Evolutionary conservation across 2,113 vertebrate species (phyloP).

Genomic region (Benitochromis conjunctus): DNA sequence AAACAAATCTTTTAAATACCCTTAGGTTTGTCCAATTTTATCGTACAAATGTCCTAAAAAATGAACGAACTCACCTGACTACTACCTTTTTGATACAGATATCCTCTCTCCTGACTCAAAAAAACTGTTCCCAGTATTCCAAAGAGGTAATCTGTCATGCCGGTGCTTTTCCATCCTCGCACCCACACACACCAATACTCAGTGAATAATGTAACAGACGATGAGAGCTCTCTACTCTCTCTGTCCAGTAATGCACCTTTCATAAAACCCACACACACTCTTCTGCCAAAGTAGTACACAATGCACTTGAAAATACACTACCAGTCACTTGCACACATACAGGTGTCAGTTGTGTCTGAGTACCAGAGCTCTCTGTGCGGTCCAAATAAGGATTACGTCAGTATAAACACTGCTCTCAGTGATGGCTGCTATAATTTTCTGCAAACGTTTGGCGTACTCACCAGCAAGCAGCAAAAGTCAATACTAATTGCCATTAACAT

Average conservation of each 20-base stretch:
- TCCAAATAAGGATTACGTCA: conserved; percentile 24
- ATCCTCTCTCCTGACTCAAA: neutral
- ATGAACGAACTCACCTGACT: neutral
- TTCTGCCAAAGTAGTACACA: conserved; percentile 16
- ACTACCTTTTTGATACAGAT: neutral
- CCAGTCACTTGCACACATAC: neutral
- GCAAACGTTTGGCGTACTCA: conserved; percentile 42
- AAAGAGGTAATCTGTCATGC: conserved; percentile 4
- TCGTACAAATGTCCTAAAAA: neutral
- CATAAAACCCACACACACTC: conserved; percentile 41
- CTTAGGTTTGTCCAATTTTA: neutral
- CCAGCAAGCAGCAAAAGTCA: conserved; percentile 48
- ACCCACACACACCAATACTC: conserved; percentile 16
- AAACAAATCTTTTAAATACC: neutral
- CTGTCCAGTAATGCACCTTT: conserved; percentile 37
- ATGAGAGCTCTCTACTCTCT: conserved; percentile 10
- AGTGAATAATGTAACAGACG: conserved; percentile 12
- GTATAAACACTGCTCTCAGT: conserved; percentile 31
- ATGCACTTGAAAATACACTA: conserved; percentile 15
- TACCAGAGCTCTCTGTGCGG: neutral
- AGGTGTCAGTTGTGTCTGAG: conserved; percentile 3
- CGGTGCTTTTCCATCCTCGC: conserved; percentile 13
- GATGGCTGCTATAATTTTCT: conserved; percentile 38
- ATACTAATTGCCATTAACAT: conserved; percentile 62
- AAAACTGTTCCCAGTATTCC: neutral